Evolutionary conservation across 2,888 invertebrate species (phyloP), one percentile per base, ranked within the genome.

Genomic region (Himalopsyche anomala): DNA sequence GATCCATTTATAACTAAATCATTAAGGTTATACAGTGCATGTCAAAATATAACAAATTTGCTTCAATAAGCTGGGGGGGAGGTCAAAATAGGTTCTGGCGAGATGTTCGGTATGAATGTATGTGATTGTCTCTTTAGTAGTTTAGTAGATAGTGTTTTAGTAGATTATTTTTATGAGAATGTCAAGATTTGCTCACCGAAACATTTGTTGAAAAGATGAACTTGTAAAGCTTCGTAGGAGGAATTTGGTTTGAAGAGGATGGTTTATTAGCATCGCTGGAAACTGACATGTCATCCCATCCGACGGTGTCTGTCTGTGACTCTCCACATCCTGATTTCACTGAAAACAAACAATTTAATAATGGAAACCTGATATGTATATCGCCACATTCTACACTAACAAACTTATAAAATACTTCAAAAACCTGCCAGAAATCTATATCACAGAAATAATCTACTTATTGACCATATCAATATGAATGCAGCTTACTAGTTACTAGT

Each of bases 231-330:
- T 89, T 87, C 3, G 19, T 4, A 19, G 86, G 15, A 82, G 87
- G 36, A 12, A 55, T 84, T 8, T 80, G 17, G 12, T 28, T 36
- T 28, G 80, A 28, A 5, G 74, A 17, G 45, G 82, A 36, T 83
- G 83, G 9, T 80, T 87, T 0, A 79, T 62, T 0, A 74, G 79
- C 87, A 42, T 15, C 38, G 81, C 82, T 85, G 19, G 87, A 45
- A 51, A 91, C 91, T 1, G 91, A 92, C 0, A 93, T 93, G 91
- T 95, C 96, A 89, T 96, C 95, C 96, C 96, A 96, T 0, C 95
- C 96, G 0, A 96, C 94, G 0, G 95, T 95, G 90, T 95, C 95
- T 0, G 95, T 94, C 89, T 96, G 95, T 0, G 93, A 93, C 28
- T 91, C 91, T 8, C 86, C 81, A 42, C 85, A 82, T 15, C 82